These are phyloP conservation scores for Perizoma flavofasciatum DNA, from an alignment of 2,888 invertebrate genomes.

Conservation along the genomic window DNA sequence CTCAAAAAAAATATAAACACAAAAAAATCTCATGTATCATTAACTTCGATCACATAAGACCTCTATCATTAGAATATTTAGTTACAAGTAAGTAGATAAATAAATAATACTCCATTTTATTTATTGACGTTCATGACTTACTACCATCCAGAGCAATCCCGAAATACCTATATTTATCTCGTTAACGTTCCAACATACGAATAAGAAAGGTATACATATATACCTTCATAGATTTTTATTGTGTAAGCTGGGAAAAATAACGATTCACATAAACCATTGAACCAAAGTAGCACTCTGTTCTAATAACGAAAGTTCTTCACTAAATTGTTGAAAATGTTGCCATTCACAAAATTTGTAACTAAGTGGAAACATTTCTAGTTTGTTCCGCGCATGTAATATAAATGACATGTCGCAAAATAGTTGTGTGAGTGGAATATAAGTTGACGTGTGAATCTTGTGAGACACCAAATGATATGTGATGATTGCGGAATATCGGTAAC, in stretches of 20 bases:
- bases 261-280: slow-evolving; percentile 14
- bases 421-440: slow-evolving; percentile 5
- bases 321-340: slow-evolving; percentile 22
- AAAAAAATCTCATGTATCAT: slow-evolving; percentile 30
- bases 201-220: slow-evolving; percentile 15
- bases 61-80: slow-evolving; percentile 20
- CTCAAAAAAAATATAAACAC: slow-evolving; percentile 17
- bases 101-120: slow-evolving; percentile 22
- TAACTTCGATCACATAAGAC: slow-evolving; percentile 34
- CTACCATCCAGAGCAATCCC: not conserved
- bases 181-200: slow-evolving; percentile 6
- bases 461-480: slow-evolving; percentile 16
- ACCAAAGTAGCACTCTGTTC: no score
- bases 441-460: slow-evolving; percentile 14
- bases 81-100: slow-evolving; percentile 29
- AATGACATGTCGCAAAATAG: slow-evolving; percentile 3
- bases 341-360: slow-evolving; percentile 16
- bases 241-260: not conserved
- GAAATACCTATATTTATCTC: slow-evolving; percentile 14
- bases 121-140: slow-evolving; percentile 20
- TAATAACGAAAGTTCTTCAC: slow-evolving; percentile 15
- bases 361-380: slow-evolving; percentile 13
- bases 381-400: slow-evolving; percentile 9
- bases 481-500: slow-evolving; percentile 11
- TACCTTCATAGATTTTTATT: not conserved